These are phyloP conservation scores for Takifugu flavidus DNA, from an alignment of 2,113 vertebrate genomes.

Conservation along the genomic window DNA sequence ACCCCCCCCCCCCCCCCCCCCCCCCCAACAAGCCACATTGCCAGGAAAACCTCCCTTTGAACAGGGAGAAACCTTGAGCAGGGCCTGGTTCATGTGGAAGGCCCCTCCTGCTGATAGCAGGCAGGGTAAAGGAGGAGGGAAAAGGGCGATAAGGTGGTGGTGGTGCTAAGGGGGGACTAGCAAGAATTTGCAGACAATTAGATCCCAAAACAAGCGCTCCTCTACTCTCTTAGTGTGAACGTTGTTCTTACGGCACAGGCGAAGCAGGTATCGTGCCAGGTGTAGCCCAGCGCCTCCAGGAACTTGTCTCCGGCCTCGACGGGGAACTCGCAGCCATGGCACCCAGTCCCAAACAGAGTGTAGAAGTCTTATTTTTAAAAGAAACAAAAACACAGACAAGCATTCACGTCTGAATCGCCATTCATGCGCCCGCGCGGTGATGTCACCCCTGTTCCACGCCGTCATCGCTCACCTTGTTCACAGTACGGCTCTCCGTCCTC, in stretches of 20 bases:
- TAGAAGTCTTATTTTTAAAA: conserved; percentile 79
- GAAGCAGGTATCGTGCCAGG: conserved; percentile 98
- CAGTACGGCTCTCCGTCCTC: conserved; percentile 97
- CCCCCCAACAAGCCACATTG: not conserved
- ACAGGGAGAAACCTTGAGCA: no score
- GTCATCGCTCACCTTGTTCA: conserved; percentile 82
- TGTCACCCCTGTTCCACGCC: not conserved
- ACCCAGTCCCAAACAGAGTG: conserved; percentile 89
- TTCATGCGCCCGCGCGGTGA: not conserved
- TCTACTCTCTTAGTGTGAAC: not conserved
- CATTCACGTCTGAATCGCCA: not conserved
- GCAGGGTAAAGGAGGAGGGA: no score
- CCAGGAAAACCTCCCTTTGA: no score
- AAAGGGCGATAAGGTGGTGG: no score
- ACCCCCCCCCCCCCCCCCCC: no score
- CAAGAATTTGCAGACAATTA: no score
- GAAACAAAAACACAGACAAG: conserved; percentile 9
- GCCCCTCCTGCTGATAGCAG: no score
- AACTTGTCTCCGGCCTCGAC: conserved; percentile 97
- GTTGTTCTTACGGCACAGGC: conserved; percentile 86
- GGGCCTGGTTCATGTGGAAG: no score
- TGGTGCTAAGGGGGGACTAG: no score
- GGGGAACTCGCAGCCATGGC: conserved; percentile 94
- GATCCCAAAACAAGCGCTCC: no score
- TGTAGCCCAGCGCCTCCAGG: conserved; percentile 90